phyloP scores from a whole-genome alignment of 92 coral and sea anemone species.

The Palythoa caribaeorum region DNA sequence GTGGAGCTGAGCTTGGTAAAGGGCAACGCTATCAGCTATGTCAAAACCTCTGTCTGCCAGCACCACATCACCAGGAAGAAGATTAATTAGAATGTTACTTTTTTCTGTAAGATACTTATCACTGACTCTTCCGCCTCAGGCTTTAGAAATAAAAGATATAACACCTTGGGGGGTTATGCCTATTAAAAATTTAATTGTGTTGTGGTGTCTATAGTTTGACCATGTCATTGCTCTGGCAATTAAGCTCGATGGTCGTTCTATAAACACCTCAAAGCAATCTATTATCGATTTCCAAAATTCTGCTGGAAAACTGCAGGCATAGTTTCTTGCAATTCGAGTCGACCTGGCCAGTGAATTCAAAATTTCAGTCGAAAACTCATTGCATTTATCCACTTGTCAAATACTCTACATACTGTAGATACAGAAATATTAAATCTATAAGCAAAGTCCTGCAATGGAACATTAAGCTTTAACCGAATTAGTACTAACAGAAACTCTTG shows the following conservation, averaged over 20 bases:
- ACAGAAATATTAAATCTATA: conserved; percentile 40
- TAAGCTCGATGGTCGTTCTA: conserved; percentile 18
- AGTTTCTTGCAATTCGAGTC: conserved; percentile 36
- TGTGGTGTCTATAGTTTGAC: too few species aligned
- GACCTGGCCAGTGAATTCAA: conserved; percentile 52
- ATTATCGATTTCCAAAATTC: conserved; percentile 35
- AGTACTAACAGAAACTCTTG: neutral
- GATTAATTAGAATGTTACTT: too few species aligned
- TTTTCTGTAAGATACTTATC: too few species aligned
- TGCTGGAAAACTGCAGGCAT: conserved; percentile 41
- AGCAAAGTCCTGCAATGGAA: conserved; percentile 54
- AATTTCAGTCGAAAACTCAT: conserved; percentile 28
- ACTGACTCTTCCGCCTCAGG: too few species aligned
- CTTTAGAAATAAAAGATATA: too few species aligned
- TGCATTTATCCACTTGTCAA: conserved; percentile 51
- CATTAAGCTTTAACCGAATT: neutral
- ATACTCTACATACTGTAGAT: conserved; percentile 29
- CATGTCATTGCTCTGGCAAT: conserved; percentile 30
- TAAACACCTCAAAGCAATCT: conserved; percentile 22
- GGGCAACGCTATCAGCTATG: too few species aligned
- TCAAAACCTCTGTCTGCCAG: too few species aligned
- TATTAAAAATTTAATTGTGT: too few species aligned
- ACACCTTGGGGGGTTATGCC: too few species aligned
- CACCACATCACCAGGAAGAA: too few species aligned
- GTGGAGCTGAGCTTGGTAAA: too few species aligned